Base-by-base conservation (phyloP, 2,888 invertebrate genomes). In the Sinhomidia bicolor region DNA sequence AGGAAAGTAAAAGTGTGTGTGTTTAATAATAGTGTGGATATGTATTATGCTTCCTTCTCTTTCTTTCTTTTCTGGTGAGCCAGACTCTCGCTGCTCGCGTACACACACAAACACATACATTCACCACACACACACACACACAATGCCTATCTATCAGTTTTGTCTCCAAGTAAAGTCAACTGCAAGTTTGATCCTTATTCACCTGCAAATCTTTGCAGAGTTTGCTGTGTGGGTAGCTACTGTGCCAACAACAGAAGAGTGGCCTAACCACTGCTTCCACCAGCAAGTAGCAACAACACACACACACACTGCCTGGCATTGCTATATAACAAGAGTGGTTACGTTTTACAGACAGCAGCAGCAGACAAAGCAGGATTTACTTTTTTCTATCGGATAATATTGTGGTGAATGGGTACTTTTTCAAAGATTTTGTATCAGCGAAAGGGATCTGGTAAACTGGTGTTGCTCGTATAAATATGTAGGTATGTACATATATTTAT, bases 141-240 rank as follows among this genome's bases (percentile, higher is more conserved):
- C 54, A 54, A 5, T 3, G 36, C 4, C 65, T 32, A 32, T 9
- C 36, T 81, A 26, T 65, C 60, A 54, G 60, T 81, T 80, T 81
- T 17, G 65, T 51, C 54, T 71, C 57, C 51, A n/a, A 44, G 12
- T 68, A 47, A 80, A 88, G 88, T 88, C 88, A 88, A 88, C 71
- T 74, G 57, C 71, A 71, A 88, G 84, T 88, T 88, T 88, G 88
- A 88, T 88, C 88, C 88, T 88, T 88, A 83, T 88, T 88, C 88
- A 88, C 88, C 88, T 88, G 88, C 84, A 88, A 76, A 83, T 79
- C 83, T 87, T 65, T 20, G 36, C 62, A 65, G 26, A 57, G 32
- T 57, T 74, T 74, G 23, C 74, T 44, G 74, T 47, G 82, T 54
- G 26, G 54, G 12, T 29, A 62, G 62, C 26, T 65, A 65, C 32